phyloP scores from a whole-genome alignment of 2,888 invertebrate species.

The Hypercompe scribonia region DNA sequence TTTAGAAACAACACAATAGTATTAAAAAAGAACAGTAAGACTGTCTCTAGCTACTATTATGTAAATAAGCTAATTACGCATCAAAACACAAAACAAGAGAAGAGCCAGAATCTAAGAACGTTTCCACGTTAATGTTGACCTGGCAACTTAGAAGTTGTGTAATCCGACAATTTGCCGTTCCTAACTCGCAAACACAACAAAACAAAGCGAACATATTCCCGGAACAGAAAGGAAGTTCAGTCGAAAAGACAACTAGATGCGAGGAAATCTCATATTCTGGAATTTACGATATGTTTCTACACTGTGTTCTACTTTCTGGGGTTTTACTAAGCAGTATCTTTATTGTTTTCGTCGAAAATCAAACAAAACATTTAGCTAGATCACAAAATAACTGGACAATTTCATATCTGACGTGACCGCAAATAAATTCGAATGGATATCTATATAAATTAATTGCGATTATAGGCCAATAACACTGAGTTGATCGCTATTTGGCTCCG shows the following conservation, averaged over 20 bases:
- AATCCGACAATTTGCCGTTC: constrained; percentile 83
- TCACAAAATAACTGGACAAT: constrained; percentile 57
- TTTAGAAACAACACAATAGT: constrained; percentile 62
- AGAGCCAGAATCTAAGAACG: constrained; percentile 72
- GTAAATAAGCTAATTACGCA: constrained; percentile 69
- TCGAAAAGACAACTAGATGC: constrained; percentile 82
- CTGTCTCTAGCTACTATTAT: constrained; percentile 65
- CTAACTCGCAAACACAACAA: constrained; percentile 84
- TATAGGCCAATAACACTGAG: constrained; percentile 63
- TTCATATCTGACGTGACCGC: constrained; percentile 52
- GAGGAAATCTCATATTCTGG: constrained; percentile 80
- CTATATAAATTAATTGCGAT: constrained; percentile 60
- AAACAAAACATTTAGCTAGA: constrained; percentile 63
- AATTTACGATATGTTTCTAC: constrained; percentile 81
- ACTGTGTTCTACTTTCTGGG: constrained; percentile 74
- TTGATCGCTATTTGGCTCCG: constrained; percentile 69
- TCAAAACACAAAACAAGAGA: constrained; percentile 67
- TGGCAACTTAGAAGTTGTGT: constrained; percentile 82
- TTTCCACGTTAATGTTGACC: constrained; percentile 76
- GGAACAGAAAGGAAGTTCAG: constrained; percentile 80
- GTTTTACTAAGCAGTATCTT: constrained; percentile 73
- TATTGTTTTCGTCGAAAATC: constrained; percentile 72
- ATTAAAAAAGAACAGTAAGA: constrained; percentile 64
- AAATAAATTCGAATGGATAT: constrained; percentile 54
- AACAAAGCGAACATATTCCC: constrained; percentile 83